A percentile compares a stretch with the other conserved stretches of the same genome.
Evolutionary conservation across 2,113 vertebrate genomes (phyloP).

Genomic region (Trinectes maculatus): DNA sequence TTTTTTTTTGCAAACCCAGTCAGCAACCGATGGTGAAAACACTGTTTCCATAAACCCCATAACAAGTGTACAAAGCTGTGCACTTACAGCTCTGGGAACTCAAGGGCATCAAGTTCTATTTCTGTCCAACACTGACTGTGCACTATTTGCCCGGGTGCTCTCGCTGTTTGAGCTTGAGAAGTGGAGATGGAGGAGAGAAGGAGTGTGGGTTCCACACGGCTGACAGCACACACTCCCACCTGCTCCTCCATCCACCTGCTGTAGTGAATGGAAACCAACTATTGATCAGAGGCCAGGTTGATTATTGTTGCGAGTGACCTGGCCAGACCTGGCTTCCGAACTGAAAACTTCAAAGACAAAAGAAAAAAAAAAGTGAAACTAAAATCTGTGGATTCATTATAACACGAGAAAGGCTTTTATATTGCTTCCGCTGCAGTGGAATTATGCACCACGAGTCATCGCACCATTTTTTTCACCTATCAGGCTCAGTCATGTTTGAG

Average conservation of each 20-base stretch:
- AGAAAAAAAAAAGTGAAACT: neutral
- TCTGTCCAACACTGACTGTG: constrained; percentile 43
- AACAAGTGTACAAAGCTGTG: constrained; percentile 28
- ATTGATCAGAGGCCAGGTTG: constrained; percentile 52
- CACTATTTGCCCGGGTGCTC: constrained; percentile 38
- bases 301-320: constrained; percentile 58
- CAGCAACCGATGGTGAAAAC: constrained; percentile 18
- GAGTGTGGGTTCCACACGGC: constrained; percentile 40
- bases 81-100: constrained; percentile 35
- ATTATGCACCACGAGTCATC: constrained; percentile 53
- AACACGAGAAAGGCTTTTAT: constrained; percentile 3
- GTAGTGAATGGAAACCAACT: constrained; percentile 4
- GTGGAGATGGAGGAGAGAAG: constrained; percentile 25
- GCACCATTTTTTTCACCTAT: constrained; percentile 30
- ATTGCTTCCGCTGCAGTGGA: constrained; percentile 32
- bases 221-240: constrained; percentile 38
- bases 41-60: constrained; percentile 3
- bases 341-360: constrained; percentile 52
- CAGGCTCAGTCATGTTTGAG: constrained; percentile 42
- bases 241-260: constrained; percentile 69
- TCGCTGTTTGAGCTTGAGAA: constrained; percentile 27
- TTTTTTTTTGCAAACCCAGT: constrained; percentile 20
- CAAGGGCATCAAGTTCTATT: constrained; percentile 54
- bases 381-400: constrained; percentile 18
- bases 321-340: constrained; percentile 7